Evolutionary conservation across 2,888 invertebrate species (phyloP).

Genomic region (Loripinus fragilis): DNA sequence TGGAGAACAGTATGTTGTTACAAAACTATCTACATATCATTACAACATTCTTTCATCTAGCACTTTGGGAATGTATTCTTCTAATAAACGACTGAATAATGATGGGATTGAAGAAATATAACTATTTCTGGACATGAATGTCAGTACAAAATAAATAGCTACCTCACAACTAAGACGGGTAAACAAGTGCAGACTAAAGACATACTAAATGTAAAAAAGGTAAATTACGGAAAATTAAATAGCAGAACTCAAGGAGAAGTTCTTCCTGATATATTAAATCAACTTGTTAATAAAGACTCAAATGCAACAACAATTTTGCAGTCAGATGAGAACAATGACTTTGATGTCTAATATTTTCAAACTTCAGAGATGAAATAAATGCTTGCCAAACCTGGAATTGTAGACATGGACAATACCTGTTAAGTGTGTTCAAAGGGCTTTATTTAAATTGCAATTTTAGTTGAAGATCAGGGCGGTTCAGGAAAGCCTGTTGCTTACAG

Average conservation of each 20-base stretch:
- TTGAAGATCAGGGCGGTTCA: background rate
- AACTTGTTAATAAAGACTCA: background rate
- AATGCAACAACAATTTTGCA: background rate
- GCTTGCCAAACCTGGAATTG: background rate
- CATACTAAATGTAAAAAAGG: slow-evolving; percentile 1
- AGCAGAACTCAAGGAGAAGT: background rate
- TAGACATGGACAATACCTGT: slow-evolving; percentile 2
- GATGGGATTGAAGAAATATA: slow-evolving; percentile 12
- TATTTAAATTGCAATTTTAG: background rate
- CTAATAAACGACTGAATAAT: background rate
- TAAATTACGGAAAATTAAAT: background rate
- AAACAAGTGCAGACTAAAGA: background rate
- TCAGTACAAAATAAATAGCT: background rate
- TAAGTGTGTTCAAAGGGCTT: background rate
- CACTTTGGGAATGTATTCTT: background rate
- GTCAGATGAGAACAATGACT: background rate
- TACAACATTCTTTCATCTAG: background rate
- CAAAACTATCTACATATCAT: background rate
- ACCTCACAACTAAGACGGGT: background rate
- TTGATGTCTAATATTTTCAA: background rate
- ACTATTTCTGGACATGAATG: background rate
- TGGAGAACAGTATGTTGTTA: background rate
- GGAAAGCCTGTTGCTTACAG: slow-evolving; percentile 4
- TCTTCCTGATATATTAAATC: background rate
- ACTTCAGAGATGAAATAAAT: slow-evolving; percentile 10